A percentile compares a stretch with the other conserved stretches of the same genome.
Evolutionary conservation across 2,888 invertebrate species (phyloP).

Genomic region (Amorpha juglandis): DNA sequence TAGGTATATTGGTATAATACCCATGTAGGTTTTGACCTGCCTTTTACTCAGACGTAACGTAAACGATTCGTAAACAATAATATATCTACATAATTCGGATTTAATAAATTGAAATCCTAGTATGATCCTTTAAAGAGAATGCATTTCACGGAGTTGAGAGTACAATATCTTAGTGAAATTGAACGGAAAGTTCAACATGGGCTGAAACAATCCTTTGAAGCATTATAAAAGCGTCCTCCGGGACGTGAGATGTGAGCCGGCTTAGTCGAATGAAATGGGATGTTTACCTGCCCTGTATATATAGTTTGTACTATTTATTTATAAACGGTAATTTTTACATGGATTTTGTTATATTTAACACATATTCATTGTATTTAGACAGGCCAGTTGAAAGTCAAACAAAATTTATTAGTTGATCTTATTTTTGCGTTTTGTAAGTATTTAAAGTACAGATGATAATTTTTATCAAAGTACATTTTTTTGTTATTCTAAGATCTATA

Average conservation of each 20-base stretch:
- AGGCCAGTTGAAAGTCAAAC: too few relatives aligned
- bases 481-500: neutral
- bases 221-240: slow-evolving; percentile 46
- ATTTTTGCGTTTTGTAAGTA: too few relatives aligned
- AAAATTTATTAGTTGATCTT: too few relatives aligned
- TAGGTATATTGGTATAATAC: too few relatives aligned
- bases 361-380: too few relatives aligned
- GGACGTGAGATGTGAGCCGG: slow-evolving; percentile 37
- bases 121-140: slow-evolving; percentile 27
- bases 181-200: slow-evolving; percentile 44
- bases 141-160: slow-evolving; percentile 33
- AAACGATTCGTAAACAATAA: neutral
- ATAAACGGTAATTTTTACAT: too few relatives aligned
- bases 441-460: too few relatives aligned
- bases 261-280: slow-evolving; percentile 42
- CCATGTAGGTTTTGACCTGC: too few relatives aligned
- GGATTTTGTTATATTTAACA: too few relatives aligned
- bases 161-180: slow-evolving; percentile 44
- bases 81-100: neutral
- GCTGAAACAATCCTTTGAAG: slow-evolving; percentile 67
- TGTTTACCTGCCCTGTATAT: slow-evolving; percentile 25
- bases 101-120: slow-evolving; percentile 21
- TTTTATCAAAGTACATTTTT: neutral
- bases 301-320: neutral
- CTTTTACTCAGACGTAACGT: too few relatives aligned